phyloP scores from a whole-genome alignment of 2,888 invertebrate species.

The Dusona sp. region DNA sequence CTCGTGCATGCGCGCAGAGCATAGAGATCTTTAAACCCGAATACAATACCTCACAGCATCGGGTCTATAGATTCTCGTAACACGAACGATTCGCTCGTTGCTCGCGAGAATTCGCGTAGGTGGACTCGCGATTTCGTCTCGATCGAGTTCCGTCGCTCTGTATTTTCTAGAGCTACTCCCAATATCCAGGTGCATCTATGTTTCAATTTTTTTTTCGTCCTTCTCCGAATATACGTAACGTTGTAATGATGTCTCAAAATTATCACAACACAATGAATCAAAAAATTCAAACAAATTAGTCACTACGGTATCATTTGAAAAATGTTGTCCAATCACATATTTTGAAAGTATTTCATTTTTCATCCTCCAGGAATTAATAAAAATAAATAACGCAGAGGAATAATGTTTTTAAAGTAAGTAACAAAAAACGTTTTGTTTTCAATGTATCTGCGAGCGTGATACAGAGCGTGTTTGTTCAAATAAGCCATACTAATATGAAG shows the following conservation, averaged over 20 bases:
- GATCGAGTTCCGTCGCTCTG: constrained; percentile 53
- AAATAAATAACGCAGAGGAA: not conserved
- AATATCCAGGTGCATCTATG: not conserved
- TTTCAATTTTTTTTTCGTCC: constrained; percentile 38
- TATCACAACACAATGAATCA: not conserved
- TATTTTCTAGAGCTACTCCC: not conserved
- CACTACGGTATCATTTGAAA: not conserved
- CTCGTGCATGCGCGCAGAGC: not conserved
- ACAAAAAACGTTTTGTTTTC: not conserved
- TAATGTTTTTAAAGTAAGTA: not conserved
- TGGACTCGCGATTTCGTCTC: constrained; percentile 68
- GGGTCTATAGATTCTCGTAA: constrained; percentile 60
- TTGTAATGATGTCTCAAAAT: constrained; percentile 8
- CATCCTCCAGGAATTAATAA: too few relatives aligned
- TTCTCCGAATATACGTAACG: not conserved
- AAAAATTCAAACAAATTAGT: not conserved
- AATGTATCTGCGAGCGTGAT: not conserved
- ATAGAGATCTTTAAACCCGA: constrained; percentile 25
- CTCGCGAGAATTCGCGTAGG: constrained; percentile 80
- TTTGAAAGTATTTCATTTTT: not conserved
- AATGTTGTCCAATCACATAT: too few relatives aligned
- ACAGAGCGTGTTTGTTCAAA: too few relatives aligned
- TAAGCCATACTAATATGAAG: not conserved
- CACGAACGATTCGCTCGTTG: constrained; percentile 75
- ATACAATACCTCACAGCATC: constrained; percentile 16